Evolutionary conservation across 2,113 vertebrate genomes (phyloP), one percentile per base, ranked within the genome.

Genomic region (Chlorodrepanis virens): DNA sequence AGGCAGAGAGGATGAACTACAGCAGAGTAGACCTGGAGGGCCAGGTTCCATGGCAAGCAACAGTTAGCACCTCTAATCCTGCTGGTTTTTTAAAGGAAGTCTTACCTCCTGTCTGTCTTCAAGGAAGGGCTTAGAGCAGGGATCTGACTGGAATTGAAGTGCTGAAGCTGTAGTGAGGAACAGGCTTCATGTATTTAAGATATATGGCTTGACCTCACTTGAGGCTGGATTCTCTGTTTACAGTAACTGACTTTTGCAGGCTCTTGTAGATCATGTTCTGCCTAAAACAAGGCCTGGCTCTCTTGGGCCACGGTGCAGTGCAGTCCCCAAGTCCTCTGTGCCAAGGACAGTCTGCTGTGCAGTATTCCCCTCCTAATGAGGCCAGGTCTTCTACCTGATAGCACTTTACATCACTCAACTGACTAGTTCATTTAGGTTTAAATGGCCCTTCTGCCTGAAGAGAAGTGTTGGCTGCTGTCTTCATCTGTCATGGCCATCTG

Each of bases 401-500:
- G 88, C 61, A 22, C 89, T 94, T 77, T 47, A 39, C 74, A 94
- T 89, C 76, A 63, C 89, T 92, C 90, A 80, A 9, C 86, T 91
- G 94, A 88, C 96, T 94, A 84, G 84, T 95, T 97, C 85, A 93
- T 92, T 93, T 70, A 78, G 83, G 83, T 92, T 83, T 95, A 92
- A 96, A 97, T 95, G 95, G 91, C 75, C 91, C 67, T 93, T 93
- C 93, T 95, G 90, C 91, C 88, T 83, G 75, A 81, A 89, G 82
- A 95, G 80, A 89, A 94, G 80, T 63, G 42, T 83, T 95, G 86
- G 85, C 71, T 97, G 91, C 68, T 92, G 90, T 70, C 94, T 96
- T 97, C 93, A 97, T 97, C 96, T 97, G 94, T 96, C 95, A 92
- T 90, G 93, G 83, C 94, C 97, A 97, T 97, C 96, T 97, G 95